A percentile compares a stretch with the other conserved stretches of the same genome.
Conservation (phyloP, 2,797 vertebrate genomes). For the Onychomys torridus region DNA sequence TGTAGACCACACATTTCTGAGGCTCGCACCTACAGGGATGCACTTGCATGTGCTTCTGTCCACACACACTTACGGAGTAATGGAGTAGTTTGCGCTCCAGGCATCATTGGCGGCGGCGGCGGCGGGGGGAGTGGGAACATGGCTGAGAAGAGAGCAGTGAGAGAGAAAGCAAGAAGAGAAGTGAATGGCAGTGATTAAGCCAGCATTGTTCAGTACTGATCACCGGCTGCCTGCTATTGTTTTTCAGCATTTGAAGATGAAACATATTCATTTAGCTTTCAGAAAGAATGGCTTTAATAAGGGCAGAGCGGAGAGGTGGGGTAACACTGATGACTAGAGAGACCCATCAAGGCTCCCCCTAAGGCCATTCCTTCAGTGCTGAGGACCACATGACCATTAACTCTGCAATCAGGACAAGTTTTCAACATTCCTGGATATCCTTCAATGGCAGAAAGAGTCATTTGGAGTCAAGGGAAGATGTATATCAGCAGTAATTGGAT, state of each 20-base stretch:
- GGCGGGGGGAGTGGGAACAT: not conserved
- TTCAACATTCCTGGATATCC: conserved; percentile 81
- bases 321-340: conserved; percentile 90
- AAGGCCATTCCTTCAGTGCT: conserved; percentile 87
- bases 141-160: not conserved
- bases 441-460: conserved; percentile 82
- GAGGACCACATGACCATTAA: conserved; percentile 87
- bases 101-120: not conserved
- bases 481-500: conserved; percentile 86
- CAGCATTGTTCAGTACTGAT: conserved; percentile 83
- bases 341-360: conserved; percentile 88
- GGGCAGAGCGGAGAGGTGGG: conserved; percentile 89
- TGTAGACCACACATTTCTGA: not conserved
- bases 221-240: conserved; percentile 85
- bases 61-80: accelerated
- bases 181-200: conserved; percentile 84
- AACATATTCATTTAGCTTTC: conserved; percentile 93
- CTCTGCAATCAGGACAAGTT: conserved; percentile 84
- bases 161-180: conserved; percentile 66
- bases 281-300: conserved; percentile 96
- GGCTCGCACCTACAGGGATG: too few species aligned
- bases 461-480: conserved; percentile 85
- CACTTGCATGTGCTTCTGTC: not conserved
- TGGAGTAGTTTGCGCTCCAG: accelerated
- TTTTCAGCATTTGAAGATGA: conserved; percentile 88